Percentiles rank a stretch among this genome's conserved stretches.
Evolutionary conservation across 2,113 vertebrate genomes (phyloP).

Genomic region (Oreochromis spilurus): DNA sequence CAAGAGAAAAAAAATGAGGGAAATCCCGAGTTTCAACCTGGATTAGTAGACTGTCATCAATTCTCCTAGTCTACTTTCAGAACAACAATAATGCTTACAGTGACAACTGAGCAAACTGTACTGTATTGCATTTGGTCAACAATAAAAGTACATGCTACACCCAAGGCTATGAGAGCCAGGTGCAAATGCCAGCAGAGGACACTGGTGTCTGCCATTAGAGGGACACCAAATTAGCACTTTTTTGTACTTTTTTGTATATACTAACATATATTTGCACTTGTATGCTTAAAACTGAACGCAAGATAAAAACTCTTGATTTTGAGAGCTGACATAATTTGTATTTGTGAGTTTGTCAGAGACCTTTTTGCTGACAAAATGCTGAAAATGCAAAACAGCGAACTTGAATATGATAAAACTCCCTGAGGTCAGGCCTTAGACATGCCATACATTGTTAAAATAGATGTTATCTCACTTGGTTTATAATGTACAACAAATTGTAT

Average conservation of each 20-base stretch:
- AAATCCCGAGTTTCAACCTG: background rate
- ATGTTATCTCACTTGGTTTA: background rate
- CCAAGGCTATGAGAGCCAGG: background rate
- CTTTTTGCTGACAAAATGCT: background rate
- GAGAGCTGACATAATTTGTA: background rate
- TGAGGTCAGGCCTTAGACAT: background rate
- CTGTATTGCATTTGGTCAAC: background rate
- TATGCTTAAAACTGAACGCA: background rate
- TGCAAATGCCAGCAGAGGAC: background rate
- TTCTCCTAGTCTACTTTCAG: background rate
- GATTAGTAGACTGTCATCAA: background rate
- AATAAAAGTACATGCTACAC: background rate
- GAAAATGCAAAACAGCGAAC: background rate
- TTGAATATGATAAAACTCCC: background rate
- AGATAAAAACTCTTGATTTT: rapidly evolving
- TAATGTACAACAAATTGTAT: background rate
- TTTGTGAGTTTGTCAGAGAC: background rate
- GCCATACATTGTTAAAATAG: background rate
- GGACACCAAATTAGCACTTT: background rate
- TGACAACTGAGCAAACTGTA: background rate
- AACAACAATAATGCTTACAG: background rate
- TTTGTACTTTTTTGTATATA: background rate
- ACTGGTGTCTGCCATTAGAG: background rate
- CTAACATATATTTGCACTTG: too few relatives aligned
- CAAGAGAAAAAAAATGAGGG: background rate